Conservation (phyloP, 2,113 vertebrate species). For the Thunnus maccoyii region DNA sequence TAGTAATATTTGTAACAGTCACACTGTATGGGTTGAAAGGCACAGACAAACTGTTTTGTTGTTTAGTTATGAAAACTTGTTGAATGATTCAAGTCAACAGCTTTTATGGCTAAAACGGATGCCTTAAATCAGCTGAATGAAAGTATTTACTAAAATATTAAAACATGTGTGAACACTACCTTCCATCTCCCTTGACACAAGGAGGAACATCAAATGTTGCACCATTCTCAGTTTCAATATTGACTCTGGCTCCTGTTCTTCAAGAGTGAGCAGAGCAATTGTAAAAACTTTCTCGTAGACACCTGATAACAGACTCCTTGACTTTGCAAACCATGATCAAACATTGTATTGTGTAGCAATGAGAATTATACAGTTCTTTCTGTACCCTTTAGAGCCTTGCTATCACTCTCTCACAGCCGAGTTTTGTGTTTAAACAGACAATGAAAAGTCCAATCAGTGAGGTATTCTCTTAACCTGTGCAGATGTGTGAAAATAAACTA, state of each 20-base stretch:
- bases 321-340: not conserved
- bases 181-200: not conserved
- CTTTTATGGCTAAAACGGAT: too few species aligned
- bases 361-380: not conserved
- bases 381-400: too few species aligned
- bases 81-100: too few species aligned
- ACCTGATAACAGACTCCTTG: not conserved
- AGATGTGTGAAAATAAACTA: not conserved
- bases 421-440: not conserved
- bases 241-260: not conserved
- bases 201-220: not conserved
- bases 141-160: too few species aligned
- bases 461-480: not conserved
- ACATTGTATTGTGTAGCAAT: not conserved
- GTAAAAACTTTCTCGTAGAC: not conserved
- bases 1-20: too few species aligned
- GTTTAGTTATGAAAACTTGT: too few species aligned
- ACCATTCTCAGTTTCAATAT: not conserved
- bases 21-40: too few species aligned
- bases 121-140: too few species aligned
- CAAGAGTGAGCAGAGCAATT: not conserved
- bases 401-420: not conserved
- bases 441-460: not conserved
- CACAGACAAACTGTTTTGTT: too few species aligned
- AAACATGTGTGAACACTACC: not conserved